Evolutionary conservation across 2,113 vertebrate genomes (phyloP), one percentile per base, ranked within the genome.

Genomic region (Elaphurus davidianus): DNA sequence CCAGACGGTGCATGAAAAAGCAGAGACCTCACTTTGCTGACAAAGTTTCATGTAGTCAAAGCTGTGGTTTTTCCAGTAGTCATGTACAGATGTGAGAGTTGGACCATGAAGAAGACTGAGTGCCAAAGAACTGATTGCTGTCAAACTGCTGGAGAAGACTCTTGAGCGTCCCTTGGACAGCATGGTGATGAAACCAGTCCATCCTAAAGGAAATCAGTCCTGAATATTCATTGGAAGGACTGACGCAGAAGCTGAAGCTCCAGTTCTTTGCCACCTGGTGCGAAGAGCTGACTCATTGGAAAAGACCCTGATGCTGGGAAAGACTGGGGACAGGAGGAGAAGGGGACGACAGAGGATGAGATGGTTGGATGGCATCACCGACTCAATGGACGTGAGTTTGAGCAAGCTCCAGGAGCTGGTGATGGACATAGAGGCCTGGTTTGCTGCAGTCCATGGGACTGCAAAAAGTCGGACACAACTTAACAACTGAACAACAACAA

Each of bases 391-490:
- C 71, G 11, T 40, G 71, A 76, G 71, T 76, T 7, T 76, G 40
- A 76, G 71, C 71, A 43, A 2, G 40, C 23, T 27, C 40, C 71
- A 27, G 71, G 40, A 27, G 36, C 1, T 43, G 40, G 71, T 76
- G 40, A 43, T 43, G 40, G 71, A 43, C 40, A 43, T 1, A 40
- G 71, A 76, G 21, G 23, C 40, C 40, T 27, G 71, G 71, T 6
- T 0, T 1, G 11, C 36, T 13, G 71, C 36, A 13, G 36, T 43
- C 36, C 21, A 3, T 74, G 36, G 12, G 12, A 0, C n/a, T 74
- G n/a, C 40, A 43, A 40, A 43, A 27, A 76, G 40, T 76, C 0
- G 0, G 23, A 23, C n/a, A 74, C 67, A 3, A 62, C 59, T 62
- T 28, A 62, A 7, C 23, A 43, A 13, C 12, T 43, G 23, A 76